Base-by-base conservation (phyloP, 1,140 invertebrate species). In the Eupristina koningsbergeri region DNA sequence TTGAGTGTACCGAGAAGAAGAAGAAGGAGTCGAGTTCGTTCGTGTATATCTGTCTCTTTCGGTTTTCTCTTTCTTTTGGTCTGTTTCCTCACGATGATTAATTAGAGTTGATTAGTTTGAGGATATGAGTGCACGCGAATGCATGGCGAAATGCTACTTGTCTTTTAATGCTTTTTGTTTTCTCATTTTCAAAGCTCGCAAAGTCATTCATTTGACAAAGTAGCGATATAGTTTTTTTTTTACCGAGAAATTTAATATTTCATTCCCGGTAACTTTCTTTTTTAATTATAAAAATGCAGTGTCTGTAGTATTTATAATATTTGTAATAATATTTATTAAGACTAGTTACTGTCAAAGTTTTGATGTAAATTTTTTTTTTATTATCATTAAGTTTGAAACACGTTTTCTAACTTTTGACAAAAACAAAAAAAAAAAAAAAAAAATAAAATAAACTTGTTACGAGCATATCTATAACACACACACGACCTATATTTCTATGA, bases 1-100 rank as follows among this genome's bases (percentile, higher is more conserved):
- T 78, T 83, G 76, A 83, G 82, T 77, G 31, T 50, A n/a, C 58
- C 41, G n/a, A 67, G 67, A 50, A 13, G 13, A 36, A 64, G 64
- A n/a, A 29, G 26, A 50, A 63, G 50, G 50, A 15, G 3, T 29
- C 3, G 13, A 63, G 79, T 31, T 45, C n/a, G 73, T n/a, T n/a
- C n/a, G n/a, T n/a, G n/a, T 75, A 34, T 53, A 53, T 76, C 50
- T 26, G 74, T 22, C 19, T 67, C 50, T 15, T 47, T 41, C 69
- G 63, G 15, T 15, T 45, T 58, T 63, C 22, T 79, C 22, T 17
- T 45, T 67, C 61, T 80, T 31, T 47, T 26, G 0, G n/a, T 19
- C 45, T 29, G 9, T 17, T 74, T 41, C 50, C 36, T 63, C 45
- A 9, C 80, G 58, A 76, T 76, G 53, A 82, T 82, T 82, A 82